Base-by-base conservation (phyloP, 2,888 invertebrate species). In the Barypeithes pellucidus region DNA sequence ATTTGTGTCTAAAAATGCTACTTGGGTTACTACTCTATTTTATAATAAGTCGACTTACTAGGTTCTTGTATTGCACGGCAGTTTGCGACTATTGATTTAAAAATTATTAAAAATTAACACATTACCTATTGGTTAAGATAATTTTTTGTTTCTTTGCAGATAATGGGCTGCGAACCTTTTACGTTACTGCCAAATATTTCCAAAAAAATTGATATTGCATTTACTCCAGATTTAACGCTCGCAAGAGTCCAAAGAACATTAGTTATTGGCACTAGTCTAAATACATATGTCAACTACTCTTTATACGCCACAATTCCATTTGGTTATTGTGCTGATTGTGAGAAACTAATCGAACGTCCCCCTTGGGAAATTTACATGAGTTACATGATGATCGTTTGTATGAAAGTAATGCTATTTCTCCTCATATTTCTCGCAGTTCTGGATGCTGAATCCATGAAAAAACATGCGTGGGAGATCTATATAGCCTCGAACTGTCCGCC, bases 161-260 rank as follows among this genome's bases (percentile, higher is more conserved):
- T 95, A 41, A 86, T 93, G 65, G 92, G 94, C 81, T 95, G 95
- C 82, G 88, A 88, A 36, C 89, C 92, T 0, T 94, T 95, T 83
- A 88, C 89, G 50, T 85, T 95, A 43, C 87, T 87, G 71, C 93
- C 94, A 22, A 95, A 95, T 82, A 89, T 89, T 24, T 92, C 93
- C 4, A 90, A 89, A 79, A 92, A 92, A 83, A 90, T 97, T 69
- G 95, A 96, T 80, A 94, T 97, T 75, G 94, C 93, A 75, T 96
- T 95, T 84, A 95, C 95, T 0, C 94, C 96, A 0, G 96, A 96
- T 86, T 95, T 96, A 82, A 94, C 95, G 0, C 86, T 94, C 80
- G 90, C 94, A 0, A 90, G 92, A 76, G 90, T 95, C 43, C 90
- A 92, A 75, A 87, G 92, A 60, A 88, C 89, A 4, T 85, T 94